Conservation (phyloP, 2,797 vertebrate genomes). For the Chlorospingus semifuscus region DNA sequence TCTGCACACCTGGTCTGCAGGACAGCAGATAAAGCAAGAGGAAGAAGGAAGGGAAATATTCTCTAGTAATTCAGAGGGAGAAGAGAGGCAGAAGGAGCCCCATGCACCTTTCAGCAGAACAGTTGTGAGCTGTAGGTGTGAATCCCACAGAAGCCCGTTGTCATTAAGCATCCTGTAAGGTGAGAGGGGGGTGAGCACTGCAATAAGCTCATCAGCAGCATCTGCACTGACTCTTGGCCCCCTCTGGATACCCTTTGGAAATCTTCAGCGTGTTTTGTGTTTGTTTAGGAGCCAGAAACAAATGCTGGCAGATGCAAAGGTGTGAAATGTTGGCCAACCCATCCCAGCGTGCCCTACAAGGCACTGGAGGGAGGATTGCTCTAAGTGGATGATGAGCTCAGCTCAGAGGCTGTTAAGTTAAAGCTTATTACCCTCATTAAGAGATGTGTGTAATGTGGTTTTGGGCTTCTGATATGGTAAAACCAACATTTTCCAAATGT, state of each 20-base stretch:
- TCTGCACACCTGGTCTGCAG: neutral
- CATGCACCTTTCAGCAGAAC: neutral
- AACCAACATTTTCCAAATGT: slow-evolving; percentile 1
- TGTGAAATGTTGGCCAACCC: slow-evolving; percentile 43
- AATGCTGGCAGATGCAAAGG: slow-evolving; percentile 14
- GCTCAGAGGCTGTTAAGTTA: slow-evolving; percentile 28
- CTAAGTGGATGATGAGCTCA: slow-evolving; percentile 40
- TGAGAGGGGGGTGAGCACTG: neutral
- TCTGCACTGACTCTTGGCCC: neutral
- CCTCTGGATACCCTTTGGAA: neutral
- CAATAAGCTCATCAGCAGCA: neutral
- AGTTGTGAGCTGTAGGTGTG: neutral
- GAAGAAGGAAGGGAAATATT: neutral
- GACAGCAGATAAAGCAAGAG: neutral
- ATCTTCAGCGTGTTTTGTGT: neutral
- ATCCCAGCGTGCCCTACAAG: slow-evolving; percentile 17
- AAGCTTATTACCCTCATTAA: slow-evolving; percentile 50
- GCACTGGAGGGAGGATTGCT: slow-evolving; percentile 31
- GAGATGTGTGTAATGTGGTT: slow-evolving; percentile 30
- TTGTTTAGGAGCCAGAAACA: slow-evolving; percentile 43
- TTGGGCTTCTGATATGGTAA: neutral
- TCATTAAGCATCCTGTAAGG: slow-evolving; percentile 24
- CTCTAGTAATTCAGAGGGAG: accelerated
- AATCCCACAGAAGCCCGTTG: neutral
- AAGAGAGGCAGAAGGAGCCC: neutral